phyloP scores from a whole-genome alignment of 1,140 invertebrate species.

The Triops cancriformis region DNA sequence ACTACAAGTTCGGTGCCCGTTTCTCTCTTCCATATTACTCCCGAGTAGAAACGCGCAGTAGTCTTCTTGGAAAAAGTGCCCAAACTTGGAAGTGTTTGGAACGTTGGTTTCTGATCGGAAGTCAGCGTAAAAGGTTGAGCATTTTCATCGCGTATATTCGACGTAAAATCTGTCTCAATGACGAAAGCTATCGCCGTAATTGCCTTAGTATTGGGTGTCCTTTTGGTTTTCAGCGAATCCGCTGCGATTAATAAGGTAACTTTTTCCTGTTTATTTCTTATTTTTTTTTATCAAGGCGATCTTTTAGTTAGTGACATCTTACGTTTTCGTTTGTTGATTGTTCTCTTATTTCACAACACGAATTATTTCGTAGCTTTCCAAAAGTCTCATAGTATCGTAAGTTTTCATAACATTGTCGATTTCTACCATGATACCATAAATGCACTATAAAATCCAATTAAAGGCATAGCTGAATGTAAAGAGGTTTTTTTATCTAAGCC shows the following conservation, averaged over 20 bases:
- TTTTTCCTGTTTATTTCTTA: background rate
- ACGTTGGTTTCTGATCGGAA: background rate
- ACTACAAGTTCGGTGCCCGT: background rate
- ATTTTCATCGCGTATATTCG: background rate
- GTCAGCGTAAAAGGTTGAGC: background rate
- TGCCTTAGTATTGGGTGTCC: background rate
- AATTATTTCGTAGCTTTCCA: too few relatives aligned
- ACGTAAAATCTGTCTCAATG: background rate
- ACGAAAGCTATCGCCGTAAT: background rate
- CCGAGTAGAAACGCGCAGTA: background rate
- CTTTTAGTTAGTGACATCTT: too few relatives aligned
- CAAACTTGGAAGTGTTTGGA: too few relatives aligned
- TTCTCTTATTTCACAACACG: too few relatives aligned
- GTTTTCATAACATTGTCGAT: too few relatives aligned
- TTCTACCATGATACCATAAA: too few relatives aligned
- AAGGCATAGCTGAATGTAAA: too few relatives aligned
- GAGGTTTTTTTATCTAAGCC: too few relatives aligned
- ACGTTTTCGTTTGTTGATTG: too few relatives aligned
- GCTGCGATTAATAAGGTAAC: background rate
- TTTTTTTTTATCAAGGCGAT: background rate
- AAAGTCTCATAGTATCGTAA: too few relatives aligned
- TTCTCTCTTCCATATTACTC: background rate
- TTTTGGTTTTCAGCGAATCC: background rate
- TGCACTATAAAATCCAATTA: too few relatives aligned
- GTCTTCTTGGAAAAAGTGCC: background rate